A percentile compares a stretch with the other conserved stretches of the same genome.
Evolutionary conservation across 2,113 vertebrate species (phyloP).

Genomic region (Myodes glareolus): DNA sequence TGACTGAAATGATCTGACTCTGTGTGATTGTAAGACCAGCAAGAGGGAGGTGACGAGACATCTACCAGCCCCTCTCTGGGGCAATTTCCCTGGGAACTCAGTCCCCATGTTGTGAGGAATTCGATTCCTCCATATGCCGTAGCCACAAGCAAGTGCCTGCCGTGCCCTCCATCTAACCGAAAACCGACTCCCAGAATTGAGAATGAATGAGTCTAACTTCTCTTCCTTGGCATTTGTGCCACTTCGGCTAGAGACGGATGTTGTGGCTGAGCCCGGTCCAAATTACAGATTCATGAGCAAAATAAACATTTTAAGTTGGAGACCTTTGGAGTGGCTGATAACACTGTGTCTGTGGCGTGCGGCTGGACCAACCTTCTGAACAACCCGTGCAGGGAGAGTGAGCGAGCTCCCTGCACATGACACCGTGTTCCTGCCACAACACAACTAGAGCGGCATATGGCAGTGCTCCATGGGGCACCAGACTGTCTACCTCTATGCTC

Average conservation of each 20-base stretch:
- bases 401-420: background rate
- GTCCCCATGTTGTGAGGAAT: background rate
- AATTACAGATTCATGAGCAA: background rate
- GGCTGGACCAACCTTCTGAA: too few species aligned
- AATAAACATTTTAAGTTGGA: background rate
- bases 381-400: accelerated
- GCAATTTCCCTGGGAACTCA: background rate
- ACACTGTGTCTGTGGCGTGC: background rate
- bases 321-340: background rate
- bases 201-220: background rate
- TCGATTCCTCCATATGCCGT: background rate
- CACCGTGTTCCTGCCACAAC: background rate
- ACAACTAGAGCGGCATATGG: background rate
- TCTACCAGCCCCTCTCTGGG: background rate
- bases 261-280: background rate
- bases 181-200: accelerated
- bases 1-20: too few species aligned
- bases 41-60: accelerated
- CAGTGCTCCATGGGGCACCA: accelerated
- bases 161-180: background rate
- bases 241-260: accelerated
- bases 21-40: accelerated
- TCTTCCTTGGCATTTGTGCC: background rate
- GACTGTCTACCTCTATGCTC: accelerated
- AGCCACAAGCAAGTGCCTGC: background rate